Evolutionary conservation across 2,888 invertebrate species (phyloP).

Genomic region (Cremastinae sp.): DNA sequence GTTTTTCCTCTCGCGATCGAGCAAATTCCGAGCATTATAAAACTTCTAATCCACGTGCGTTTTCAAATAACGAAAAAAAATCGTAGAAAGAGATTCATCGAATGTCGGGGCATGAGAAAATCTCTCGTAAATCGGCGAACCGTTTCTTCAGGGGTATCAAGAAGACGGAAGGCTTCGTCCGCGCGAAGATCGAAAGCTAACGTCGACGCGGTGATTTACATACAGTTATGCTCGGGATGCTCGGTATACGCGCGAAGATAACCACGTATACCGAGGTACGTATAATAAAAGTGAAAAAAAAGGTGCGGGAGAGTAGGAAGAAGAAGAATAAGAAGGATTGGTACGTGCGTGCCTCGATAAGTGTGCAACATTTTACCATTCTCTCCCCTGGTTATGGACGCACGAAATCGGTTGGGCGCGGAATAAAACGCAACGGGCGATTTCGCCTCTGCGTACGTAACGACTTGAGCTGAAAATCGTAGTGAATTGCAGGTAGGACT

Average conservation of each 20-base stretch:
- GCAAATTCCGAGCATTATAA: not conserved
- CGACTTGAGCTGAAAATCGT: conserved; percentile 59
- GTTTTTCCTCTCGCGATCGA: not conserved
- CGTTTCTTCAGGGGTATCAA: not conserved
- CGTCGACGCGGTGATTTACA: not conserved
- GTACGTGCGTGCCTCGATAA: conserved; percentile 17
- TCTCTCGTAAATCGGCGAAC: not conserved
- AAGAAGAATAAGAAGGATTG: conserved; percentile 3
- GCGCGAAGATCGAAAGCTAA: not conserved
- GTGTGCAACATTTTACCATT: not conserved
- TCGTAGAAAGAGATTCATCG: no score
- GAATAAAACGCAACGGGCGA: conserved; percentile 17
- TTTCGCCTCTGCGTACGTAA: conserved; percentile 39
- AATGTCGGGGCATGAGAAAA: not conserved
- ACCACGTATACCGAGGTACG: not conserved
- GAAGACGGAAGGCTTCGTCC: not conserved
- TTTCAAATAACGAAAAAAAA: no score
- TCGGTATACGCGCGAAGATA: not conserved
- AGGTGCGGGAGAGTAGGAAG: not conserved
- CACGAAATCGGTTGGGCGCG: conserved; percentile 12
- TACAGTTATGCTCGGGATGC: not conserved
- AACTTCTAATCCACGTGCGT: no score
- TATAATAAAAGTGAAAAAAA: conserved; percentile 30
- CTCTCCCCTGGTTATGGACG: not conserved
- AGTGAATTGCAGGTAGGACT: conserved; percentile 55